Percentiles rank a stretch among this genome's conserved stretches.
phyloP scores from a whole-genome alignment of 2,113 vertebrate genomes.

The Dipodomys merriami region DNA sequence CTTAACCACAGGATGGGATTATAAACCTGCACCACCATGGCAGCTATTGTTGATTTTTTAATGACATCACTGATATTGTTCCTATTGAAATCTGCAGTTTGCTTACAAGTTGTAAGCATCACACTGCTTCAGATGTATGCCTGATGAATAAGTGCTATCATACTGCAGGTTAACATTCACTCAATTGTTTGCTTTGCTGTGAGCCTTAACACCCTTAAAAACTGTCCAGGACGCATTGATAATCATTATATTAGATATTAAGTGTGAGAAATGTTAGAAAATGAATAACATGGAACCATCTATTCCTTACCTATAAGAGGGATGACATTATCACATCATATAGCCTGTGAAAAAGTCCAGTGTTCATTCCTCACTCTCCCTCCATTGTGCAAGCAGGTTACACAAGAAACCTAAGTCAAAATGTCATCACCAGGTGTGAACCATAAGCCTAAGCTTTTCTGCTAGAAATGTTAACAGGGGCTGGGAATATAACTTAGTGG shows the following conservation, averaged over 20 bases:
- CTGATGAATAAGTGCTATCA: background rate
- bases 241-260: background rate
- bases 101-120: background rate
- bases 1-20: too few species aligned
- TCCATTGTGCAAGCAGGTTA: too few species aligned
- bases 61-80: background rate
- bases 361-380: background rate
- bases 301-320: background rate
- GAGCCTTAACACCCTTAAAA: background rate
- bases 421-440: too few species aligned
- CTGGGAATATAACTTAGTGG: too few species aligned
- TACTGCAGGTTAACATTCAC: background rate
- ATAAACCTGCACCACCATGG: too few species aligned
- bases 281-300: background rate
- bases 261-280: slow-evolving; percentile 27
- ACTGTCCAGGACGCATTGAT: background rate
- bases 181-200: background rate
- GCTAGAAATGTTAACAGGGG: too few species aligned
- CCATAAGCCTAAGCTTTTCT: too few species aligned
- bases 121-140: background rate
- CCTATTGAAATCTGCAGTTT: too few species aligned
- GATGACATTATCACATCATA: background rate
- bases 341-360: background rate
- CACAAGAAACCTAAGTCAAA: too few species aligned
- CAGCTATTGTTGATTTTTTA: background rate